phyloP scores from a whole-genome alignment of 2,888 invertebrate species.

The Lordiphosa andalusiaca region DNA sequence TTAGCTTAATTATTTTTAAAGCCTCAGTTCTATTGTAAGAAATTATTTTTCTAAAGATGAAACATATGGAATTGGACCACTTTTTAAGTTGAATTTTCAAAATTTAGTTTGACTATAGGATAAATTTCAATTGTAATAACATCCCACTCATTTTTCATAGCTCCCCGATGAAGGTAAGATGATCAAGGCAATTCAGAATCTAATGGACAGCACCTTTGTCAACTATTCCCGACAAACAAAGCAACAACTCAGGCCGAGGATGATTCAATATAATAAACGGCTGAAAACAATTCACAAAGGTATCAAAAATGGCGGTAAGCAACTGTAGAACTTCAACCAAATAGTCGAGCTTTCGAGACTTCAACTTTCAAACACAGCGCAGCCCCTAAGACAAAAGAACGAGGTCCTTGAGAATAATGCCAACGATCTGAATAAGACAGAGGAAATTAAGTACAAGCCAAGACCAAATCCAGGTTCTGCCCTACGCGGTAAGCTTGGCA shows the following conservation, averaged over 20 bases:
- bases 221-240: neutral
- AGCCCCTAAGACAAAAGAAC: neutral
- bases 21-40: too few species aligned
- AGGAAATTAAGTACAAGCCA: neutral
- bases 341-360: too few species aligned
- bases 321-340: neutral
- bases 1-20: too few species aligned
- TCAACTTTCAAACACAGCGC: neutral
- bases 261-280: neutral
- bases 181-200: neutral
- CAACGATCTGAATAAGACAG: neutral
- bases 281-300: neutral
- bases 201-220: neutral
- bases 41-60: too few species aligned
- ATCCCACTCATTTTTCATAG: neutral
- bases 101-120: too few species aligned
- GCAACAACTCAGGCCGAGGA: neutral
- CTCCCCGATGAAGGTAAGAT: constrained; percentile 9
- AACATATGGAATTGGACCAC: too few species aligned
- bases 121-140: too few species aligned
- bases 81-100: too few species aligned
- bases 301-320: constrained; percentile 14
- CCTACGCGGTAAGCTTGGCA: constrained; percentile 6
- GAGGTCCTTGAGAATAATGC: neutral
- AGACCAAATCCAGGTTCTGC: neutral